These are phyloP conservation scores for Petroica traversi DNA, from an alignment of 2,113 vertebrate species.

Conservation along the genomic window DNA sequence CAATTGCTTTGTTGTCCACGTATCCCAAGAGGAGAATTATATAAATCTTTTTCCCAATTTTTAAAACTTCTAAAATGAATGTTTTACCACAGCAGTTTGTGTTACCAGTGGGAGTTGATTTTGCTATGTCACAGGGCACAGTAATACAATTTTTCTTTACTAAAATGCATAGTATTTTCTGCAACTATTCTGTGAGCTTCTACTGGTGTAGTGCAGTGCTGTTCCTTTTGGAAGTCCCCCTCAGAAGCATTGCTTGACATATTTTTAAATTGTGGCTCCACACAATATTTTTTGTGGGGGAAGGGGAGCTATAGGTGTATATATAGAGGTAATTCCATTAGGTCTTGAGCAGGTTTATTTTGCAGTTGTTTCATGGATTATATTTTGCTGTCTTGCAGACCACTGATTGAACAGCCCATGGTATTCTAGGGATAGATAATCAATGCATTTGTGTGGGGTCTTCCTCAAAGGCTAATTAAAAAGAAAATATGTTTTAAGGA, in stretches of 20 bases:
- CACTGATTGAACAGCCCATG: not conserved
- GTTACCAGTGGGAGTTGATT: not conserved
- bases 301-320: not conserved
- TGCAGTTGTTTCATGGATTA: not conserved
- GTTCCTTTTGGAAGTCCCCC: not conserved
- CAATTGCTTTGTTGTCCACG: not conserved
- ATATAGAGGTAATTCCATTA: not conserved
- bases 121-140: not conserved
- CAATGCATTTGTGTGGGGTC: not conserved
- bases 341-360: not conserved
- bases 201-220: not conserved
- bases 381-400: not conserved
- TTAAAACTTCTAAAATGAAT: not conserved
- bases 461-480: not conserved
- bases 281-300: fast-evolving
- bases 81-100: not conserved
- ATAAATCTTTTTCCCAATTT: not conserved
- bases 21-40: not conserved
- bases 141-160: not conserved
- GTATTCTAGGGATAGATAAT: not conserved
- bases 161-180: not conserved
- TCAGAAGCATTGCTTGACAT: not conserved
- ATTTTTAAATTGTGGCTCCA: not conserved
- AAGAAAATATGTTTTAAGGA: not conserved
- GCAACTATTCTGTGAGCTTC: not conserved